phyloP scores from a whole-genome alignment of 2,888 invertebrate species.

The Heptascelio sp. region DNA sequence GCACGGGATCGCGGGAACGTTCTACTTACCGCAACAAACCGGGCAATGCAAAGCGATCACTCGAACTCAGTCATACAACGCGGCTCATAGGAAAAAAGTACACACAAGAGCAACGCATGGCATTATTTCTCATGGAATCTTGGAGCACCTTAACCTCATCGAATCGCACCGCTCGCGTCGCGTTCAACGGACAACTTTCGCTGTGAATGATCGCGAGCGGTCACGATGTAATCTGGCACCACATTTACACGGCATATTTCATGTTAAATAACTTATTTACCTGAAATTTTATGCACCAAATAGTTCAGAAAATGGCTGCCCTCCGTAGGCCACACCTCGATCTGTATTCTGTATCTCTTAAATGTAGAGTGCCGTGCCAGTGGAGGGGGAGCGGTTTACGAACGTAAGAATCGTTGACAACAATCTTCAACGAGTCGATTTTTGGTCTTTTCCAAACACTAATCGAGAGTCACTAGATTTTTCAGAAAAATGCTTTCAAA shows the following conservation, averaged over 20 bases:
- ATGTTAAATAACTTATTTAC: conserved; percentile 71
- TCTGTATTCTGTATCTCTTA: conserved; percentile 72
- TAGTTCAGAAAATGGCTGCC: conserved; percentile 75
- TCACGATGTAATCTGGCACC: conserved; percentile 36
- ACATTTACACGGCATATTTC: conserved; percentile 32
- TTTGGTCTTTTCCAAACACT: too few relatives aligned
- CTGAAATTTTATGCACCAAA: conserved; percentile 75
- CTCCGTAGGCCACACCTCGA: conserved; percentile 75
- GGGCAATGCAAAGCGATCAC: not conserved
- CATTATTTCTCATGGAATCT: conserved; percentile 46
- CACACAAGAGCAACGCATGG: conserved; percentile 60
- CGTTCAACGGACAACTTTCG: too few relatives aligned
- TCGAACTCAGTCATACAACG: not conserved
- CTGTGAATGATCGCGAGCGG: not conserved
- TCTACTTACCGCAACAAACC: conserved; percentile 11
- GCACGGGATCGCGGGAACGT: not conserved
- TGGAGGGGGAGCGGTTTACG: conserved; percentile 61
- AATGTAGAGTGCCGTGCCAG: conserved; percentile 53
- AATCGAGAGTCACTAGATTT: too few relatives aligned
- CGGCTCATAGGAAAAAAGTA: not conserved
- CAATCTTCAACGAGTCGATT: too few relatives aligned
- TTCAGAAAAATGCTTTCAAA: too few relatives aligned
- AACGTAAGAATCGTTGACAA: conserved; percentile 43
- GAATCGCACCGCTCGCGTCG: conserved; percentile 30
- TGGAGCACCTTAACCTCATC: conserved; percentile 64